Evolutionary conservation across 2,797 vertebrate genomes (phyloP), one percentile per base, ranked within the genome.

Genomic region (Enteromius afrohamiltoni): DNA sequence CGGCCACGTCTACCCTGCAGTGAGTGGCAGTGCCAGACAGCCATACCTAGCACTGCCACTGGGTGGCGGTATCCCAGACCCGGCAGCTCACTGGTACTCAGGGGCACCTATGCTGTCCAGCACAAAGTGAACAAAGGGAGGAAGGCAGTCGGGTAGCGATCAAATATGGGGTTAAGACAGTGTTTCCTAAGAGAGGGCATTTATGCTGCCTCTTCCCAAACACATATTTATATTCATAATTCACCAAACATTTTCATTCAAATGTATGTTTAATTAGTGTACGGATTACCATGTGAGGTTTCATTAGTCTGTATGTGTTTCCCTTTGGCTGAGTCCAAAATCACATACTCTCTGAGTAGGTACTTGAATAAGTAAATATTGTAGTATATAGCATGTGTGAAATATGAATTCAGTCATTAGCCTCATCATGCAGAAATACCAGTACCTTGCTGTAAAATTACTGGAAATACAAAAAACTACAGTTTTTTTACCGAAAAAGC

Each of bases 1-100:
- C 49, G 98, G 98, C 1, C 98, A 99, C 21, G 95, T 98, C 90
- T 99, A 99, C 89, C 98, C 98, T 82, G 95, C 98, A 90, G 98
- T 99, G 95, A 99, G 98, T 97, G 91, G 88, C 88, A 89, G 91
- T 88, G 90, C 91, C 91, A 92, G 90, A 88, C 95, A 95, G 92
- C 94, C 94, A 0, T 95, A 94, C 92, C 91, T 95, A 86, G 93
- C 95, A 11, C 94, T 96, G 40, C 95, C 95, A 3, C 90, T 95
- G 67, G 94, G 93, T 86, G 92, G 94, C 23, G 89, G 93, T 14
- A 81, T 94, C 89, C 92, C 94, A 85, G 95, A 96, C 92, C 93
- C 91, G 88, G 94, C 93, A 86, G 94, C 94, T 42, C 95, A 96
- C 88, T 96, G 95, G 94, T 95, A 96, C 92, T 95, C 95, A 0